phyloP scores from a whole-genome alignment of 2,797 vertebrate genomes.

The Natrix natrix region DNA sequence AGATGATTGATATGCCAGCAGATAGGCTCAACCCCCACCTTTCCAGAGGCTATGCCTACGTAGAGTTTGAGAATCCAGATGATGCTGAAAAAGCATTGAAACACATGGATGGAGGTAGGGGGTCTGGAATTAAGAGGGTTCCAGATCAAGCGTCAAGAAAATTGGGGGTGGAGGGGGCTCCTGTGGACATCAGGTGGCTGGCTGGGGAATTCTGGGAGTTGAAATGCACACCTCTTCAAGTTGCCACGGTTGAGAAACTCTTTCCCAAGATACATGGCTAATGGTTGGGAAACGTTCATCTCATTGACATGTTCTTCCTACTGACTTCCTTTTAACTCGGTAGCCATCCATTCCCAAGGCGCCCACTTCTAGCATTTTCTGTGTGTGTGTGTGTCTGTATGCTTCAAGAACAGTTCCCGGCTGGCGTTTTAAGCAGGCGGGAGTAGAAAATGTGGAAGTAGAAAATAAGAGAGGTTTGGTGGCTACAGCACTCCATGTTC shows the following conservation, averaged over 20 bases:
- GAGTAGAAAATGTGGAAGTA: neutral
- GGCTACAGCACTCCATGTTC: neutral
- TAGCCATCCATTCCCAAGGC: neutral
- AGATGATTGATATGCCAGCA: conserved; percentile 93
- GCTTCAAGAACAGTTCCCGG: neutral
- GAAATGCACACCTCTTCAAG: neutral
- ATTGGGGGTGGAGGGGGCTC: neutral
- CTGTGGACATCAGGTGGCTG: neutral
- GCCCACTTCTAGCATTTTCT: neutral
- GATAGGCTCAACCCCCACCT: conserved; percentile 88
- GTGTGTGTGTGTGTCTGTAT: too few species aligned
- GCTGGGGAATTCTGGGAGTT: neutral
- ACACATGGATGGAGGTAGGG: conserved; percentile 91
- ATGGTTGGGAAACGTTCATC: neutral
- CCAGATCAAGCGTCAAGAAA: neutral
- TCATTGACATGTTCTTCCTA: neutral
- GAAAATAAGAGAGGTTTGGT: neutral
- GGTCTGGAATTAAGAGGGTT: neutral
- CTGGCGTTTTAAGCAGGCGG: too few species aligned
- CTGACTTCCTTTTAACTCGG: neutral
- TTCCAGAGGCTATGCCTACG: conserved; percentile 89
- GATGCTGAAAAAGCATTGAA: conserved; percentile 92
- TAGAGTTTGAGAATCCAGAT: conserved; percentile 88
- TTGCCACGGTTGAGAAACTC: neutral
- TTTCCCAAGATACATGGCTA: neutral